Base-by-base conservation (phyloP, 1,140 invertebrate genomes). In the Ridgeia piscesae region DNA sequence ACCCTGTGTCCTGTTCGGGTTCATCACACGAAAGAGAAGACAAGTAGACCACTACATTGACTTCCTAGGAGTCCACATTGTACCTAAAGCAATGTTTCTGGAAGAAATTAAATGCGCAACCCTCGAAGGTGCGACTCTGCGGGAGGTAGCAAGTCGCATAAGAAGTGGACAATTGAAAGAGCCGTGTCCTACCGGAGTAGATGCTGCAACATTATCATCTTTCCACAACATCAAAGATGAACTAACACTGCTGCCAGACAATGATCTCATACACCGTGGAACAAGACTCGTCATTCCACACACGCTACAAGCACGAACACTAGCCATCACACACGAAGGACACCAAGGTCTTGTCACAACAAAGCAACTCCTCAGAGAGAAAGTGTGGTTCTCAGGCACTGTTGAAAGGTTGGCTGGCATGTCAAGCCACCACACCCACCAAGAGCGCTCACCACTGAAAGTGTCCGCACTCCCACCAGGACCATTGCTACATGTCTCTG, bases 331-430 rank as follows among this genome's bases (percentile, higher is more conserved):
- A 21, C 93, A 93, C 88, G 93, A 92, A 33, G 91, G 93, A 89
- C 93, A 93, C 48, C 91, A 34, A 50, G 93, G 91, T 34, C 58
- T 93, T n/a, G 91, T 92, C 33, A 92, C 90, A 91, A 93, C 93
- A 1, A 93, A 93, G 89, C 91, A 34, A 88, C 50, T 93, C 33
- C 92, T 93, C 31, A 88, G 93, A n/a, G 92, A 92, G 34, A 93
- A 93, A 35, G 93, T 93, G 14, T 93, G 92, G 91, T 93, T 93
- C 89, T 91, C 93, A 31, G 91, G 89, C 27, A 33, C 77, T 89
- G 27, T 33, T 93, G 33, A 92, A 33, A n/a, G 88, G 89, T 33
- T 93, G 93, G n/a, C n/a, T 93, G 17, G 48, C 91, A 0, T 93
- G 93, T 42, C 93, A 93, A 91, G 35, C 91, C 6, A 91, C 88